Percentiles rank a stretch among this genome's conserved stretches.
phyloP scores from a whole-genome alignment of 2,113 vertebrate species.

The Ciconia maguari region DNA sequence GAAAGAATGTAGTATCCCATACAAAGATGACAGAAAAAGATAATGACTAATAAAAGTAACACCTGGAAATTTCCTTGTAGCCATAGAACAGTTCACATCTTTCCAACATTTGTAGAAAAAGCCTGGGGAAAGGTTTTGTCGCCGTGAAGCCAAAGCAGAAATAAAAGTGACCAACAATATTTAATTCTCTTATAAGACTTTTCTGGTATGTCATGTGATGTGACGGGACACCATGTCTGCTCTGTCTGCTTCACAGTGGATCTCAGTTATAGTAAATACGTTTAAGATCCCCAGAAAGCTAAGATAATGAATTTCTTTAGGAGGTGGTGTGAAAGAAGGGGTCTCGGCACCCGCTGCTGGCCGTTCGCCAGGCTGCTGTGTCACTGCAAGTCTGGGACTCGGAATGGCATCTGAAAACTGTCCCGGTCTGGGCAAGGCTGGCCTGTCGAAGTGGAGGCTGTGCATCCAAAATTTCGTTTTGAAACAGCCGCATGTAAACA shows the following conservation, averaged over 20 bases:
- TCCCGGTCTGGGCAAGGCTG: neutral
- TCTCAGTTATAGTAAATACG: neutral
- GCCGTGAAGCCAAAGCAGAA: neutral
- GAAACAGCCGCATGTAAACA: neutral
- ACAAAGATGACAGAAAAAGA: neutral
- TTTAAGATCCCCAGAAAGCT: neutral
- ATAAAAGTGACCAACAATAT: neutral
- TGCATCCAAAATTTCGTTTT: neutral
- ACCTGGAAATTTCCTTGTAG: neutral
- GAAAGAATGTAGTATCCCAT: neutral
- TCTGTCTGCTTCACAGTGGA: neutral
- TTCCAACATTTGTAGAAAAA: neutral
- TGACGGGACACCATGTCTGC: neutral
- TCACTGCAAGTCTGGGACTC: rapidly evolving
- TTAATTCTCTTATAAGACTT: neutral
- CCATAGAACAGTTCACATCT: neutral
- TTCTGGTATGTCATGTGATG: neutral
- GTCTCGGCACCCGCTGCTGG: neutral
- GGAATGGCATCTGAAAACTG: no score
- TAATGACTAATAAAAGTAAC: neutral
- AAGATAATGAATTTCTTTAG: neutral
- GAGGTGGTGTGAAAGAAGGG: neutral
- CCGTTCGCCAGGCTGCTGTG: neutral
- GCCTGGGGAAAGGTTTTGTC: neutral
- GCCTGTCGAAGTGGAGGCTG: no score